Evolutionary conservation across 1,140 invertebrate genomes (phyloP).

Genomic region (Spodoptera litura): DNA sequence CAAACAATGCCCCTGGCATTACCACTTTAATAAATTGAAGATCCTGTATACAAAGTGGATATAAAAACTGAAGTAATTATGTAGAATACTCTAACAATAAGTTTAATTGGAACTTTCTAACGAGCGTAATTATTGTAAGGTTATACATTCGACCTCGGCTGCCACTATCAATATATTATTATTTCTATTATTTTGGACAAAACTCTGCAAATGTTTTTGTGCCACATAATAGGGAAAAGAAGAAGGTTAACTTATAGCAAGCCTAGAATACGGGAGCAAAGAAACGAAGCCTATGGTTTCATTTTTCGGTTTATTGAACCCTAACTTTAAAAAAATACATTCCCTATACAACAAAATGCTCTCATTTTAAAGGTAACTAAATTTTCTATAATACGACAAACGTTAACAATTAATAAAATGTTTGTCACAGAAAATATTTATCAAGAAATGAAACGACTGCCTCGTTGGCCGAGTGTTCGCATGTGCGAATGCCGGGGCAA

Average conservation of each 20-base stretch:
- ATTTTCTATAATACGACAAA: no score
- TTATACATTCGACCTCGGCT: slow-evolving; percentile 11
- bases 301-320: no score
- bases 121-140: slow-evolving; percentile 25
- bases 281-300: no score
- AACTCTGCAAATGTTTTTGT: slow-evolving; percentile 15
- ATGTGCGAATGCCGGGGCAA: no score
- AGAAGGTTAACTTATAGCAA: background rate
- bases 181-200: slow-evolving; percentile 13
- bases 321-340: no score
- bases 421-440: no score
- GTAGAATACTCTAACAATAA: background rate
- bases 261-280: no score
- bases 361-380: no score
- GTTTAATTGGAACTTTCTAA: slow-evolving; percentile 30
- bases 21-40: background rate
- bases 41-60: background rate
- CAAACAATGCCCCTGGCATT: slow-evolving; percentile 14
- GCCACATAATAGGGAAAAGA: background rate
- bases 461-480: no score
- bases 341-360: no score
- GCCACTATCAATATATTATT: slow-evolving; percentile 21
- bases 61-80: slow-evolving; percentile 16
- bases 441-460: no score
- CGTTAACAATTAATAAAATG: no score